phyloP scores from a whole-genome alignment of 2,888 invertebrate genomes.

The Volucella inflata region DNA sequence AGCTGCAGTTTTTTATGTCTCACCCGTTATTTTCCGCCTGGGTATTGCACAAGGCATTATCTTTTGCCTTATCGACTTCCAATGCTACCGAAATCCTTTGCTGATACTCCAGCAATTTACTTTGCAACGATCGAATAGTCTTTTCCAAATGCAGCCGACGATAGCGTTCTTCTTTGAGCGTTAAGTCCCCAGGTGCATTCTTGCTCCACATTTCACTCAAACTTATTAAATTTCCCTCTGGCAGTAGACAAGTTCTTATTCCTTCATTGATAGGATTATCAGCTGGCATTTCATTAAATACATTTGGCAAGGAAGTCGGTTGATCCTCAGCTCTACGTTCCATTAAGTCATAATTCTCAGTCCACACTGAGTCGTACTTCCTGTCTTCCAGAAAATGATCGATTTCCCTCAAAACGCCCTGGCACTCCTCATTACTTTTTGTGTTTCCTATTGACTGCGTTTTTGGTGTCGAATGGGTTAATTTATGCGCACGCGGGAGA shows the following conservation, averaged over 20 bases:
- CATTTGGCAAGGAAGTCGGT: constrained; percentile 78
- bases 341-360: constrained; percentile 46
- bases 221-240: constrained; percentile 80
- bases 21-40: constrained; percentile 87
- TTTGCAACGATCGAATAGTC: constrained; percentile 90
- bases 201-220: constrained; percentile 83
- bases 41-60: constrained; percentile 87
- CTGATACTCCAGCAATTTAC: constrained; percentile 89
- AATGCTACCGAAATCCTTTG: constrained; percentile 91
- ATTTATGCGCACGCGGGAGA: constrained; percentile 66
- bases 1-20: constrained; percentile 66
- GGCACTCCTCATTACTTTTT: constrained; percentile 48
- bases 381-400: constrained; percentile 80
- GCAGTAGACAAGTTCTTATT: neutral
- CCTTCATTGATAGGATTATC: constrained; percentile 24
- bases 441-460: constrained; percentile 46
- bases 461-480: constrained; percentile 82
- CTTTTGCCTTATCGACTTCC: constrained; percentile 90
- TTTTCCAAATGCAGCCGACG: constrained; percentile 90
- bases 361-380: constrained; percentile 68
- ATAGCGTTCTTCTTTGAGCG: constrained; percentile 90
- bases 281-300: constrained; percentile 66
- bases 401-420: constrained; percentile 81
- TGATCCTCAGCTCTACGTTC: constrained; percentile 61
- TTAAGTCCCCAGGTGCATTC: constrained; percentile 82